Percentiles rank a stretch among this genome's conserved stretches.
Conservation (phyloP, 2,888 invertebrate genomes). For the Chaetoderma sp. region DNA sequence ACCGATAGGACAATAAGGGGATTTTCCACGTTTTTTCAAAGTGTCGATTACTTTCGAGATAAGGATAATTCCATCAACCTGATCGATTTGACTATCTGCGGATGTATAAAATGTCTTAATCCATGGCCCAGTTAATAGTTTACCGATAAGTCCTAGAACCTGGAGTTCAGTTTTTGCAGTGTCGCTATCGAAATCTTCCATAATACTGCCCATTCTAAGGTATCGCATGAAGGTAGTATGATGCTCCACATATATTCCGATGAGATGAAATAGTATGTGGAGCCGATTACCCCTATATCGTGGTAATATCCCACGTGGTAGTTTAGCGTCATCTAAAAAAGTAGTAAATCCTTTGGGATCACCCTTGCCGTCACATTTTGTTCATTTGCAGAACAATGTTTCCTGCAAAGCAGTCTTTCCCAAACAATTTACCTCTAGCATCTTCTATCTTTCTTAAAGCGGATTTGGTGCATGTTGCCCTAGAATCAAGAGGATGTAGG, state of each 20-base stretch:
- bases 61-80: conserved; percentile 11
- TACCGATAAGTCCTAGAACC: conserved; percentile 27
- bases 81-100: conserved; percentile 3
- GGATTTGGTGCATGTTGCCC: conserved; percentile 15
- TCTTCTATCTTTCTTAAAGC: conserved; percentile 18
- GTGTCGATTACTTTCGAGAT: conserved; percentile 4
- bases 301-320: conserved; percentile 27
- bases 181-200: conserved; percentile 14
- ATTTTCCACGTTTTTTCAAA: neutral
- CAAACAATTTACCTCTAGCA: conserved; percentile 27
- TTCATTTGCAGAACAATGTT: conserved; percentile 33
- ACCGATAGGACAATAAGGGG: neutral
- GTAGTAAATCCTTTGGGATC: conserved; percentile 32
- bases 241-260: conserved; percentile 18
- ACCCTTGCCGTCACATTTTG: conserved; percentile 35
- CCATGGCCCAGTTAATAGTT: conserved; percentile 22
- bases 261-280: conserved; percentile 34
- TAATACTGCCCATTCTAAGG: conserved; percentile 16
- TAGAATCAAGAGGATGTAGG: conserved; percentile 15
- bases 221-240: conserved; percentile 8
- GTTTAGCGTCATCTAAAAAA: conserved; percentile 20
- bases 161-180: conserved; percentile 20
- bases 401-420: conserved; percentile 30
- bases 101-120: conserved; percentile 25
- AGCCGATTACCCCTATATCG: conserved; percentile 33